Evolutionary conservation across 1,140 invertebrate genomes (phyloP).

Genomic region (Lordiphosa stackelbergi): DNA sequence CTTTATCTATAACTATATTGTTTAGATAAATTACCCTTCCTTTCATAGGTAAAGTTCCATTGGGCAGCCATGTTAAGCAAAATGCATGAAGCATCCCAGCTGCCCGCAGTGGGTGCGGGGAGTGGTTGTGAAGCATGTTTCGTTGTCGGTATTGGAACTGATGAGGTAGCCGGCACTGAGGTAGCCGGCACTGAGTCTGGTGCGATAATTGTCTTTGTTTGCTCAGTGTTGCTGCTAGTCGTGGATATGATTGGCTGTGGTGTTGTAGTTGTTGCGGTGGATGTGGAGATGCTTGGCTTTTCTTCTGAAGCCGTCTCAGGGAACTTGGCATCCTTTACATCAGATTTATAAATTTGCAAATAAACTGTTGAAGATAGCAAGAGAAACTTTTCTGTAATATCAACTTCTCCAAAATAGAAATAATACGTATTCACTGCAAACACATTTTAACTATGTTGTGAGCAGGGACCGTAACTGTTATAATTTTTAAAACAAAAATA

Average conservation of each 20-base stretch:
- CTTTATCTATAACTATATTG: neutral
- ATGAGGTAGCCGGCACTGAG: conserved; percentile 37
- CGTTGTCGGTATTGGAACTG: conserved; percentile 46
- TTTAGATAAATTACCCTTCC: conserved; percentile 59
- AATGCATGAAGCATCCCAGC: conserved; percentile 81
- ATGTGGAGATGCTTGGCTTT: too few species aligned
- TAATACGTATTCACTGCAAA: too few species aligned
- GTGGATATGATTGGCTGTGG: conserved; percentile 16
- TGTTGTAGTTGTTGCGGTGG: too few species aligned
- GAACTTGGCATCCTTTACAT: conserved; percentile 30
- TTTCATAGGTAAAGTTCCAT: conserved; percentile 80
- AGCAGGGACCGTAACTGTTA: too few species aligned
- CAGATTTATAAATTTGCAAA: conserved; percentile 31
- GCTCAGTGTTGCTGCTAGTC: conserved; percentile 20
- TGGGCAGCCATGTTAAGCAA: conserved; percentile 81
- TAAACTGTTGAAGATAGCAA: conserved; percentile 17
- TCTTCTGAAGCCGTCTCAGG: conserved; percentile 4
- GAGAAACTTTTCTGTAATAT: too few species aligned
- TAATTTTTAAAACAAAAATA: too few species aligned
- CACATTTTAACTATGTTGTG: too few species aligned
- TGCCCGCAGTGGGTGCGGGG: conserved; percentile 78
- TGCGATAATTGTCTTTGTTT: conserved; percentile 41
- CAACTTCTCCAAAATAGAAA: too few species aligned
- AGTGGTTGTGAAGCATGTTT: conserved; percentile 68
- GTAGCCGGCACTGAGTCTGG: conserved; percentile 24